phyloP scores from a whole-genome alignment of 2,113 vertebrate species.

The Sinocyclocheilus anophthalmus region DNA sequence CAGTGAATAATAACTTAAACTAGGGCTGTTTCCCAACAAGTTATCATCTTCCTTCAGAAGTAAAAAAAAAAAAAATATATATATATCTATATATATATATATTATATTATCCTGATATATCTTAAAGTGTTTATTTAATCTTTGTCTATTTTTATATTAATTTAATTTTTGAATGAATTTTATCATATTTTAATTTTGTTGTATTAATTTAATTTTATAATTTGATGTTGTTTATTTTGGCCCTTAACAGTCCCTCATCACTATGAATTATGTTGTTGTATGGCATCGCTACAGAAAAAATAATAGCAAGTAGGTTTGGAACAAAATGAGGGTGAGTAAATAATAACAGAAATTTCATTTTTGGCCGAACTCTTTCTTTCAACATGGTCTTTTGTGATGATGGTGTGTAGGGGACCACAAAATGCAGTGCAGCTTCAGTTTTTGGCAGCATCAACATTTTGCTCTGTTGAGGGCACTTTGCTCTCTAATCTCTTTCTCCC shows the following conservation, averaged over 20 bases:
- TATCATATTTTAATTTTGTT: too few species aligned
- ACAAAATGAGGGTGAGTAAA: background rate
- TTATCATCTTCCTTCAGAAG: too few species aligned
- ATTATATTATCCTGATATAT: background rate
- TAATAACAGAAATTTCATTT: background rate
- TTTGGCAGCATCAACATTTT: background rate
- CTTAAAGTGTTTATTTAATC: background rate
- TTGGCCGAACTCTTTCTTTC: background rate
- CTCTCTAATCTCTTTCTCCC: background rate
- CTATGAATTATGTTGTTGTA: background rate
- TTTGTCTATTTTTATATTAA: background rate
- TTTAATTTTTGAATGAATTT: too few species aligned
- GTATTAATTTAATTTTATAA: too few species aligned
- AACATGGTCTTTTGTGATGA: slow-evolving; percentile 5
- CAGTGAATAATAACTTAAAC: too few species aligned
- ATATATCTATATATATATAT: too few species aligned
- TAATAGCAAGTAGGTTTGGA: background rate
- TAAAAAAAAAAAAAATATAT: too few species aligned
- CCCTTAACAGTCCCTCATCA: background rate
- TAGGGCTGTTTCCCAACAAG: too few species aligned
- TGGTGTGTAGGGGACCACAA: background rate
- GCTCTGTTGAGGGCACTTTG: background rate
- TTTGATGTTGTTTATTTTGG: background rate
- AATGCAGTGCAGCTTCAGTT: background rate
- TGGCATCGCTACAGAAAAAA: background rate